Evolutionary conservation across 2,113 vertebrate species (phyloP).

Genomic region (Dissostichus mawsoni): DNA sequence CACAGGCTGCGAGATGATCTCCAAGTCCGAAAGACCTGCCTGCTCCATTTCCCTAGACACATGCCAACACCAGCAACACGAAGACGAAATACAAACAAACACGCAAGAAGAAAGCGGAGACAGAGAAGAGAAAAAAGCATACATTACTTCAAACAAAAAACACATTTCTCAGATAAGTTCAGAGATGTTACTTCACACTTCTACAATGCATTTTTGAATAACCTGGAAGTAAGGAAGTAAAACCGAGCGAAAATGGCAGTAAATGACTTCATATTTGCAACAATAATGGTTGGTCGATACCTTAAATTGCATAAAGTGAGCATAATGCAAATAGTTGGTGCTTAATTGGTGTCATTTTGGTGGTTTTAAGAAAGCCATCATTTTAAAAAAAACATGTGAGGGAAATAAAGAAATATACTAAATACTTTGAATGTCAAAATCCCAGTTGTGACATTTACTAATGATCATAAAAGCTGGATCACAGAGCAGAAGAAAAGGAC

Average conservation of each 20-base stretch:
- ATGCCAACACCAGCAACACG: constrained; percentile 44
- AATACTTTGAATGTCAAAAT: background rate
- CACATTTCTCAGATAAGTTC: background rate
- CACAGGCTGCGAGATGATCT: constrained; percentile 95
- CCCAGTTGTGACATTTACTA: background rate
- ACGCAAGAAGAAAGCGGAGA: constrained; percentile 12
- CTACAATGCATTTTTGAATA: too few relatives aligned
- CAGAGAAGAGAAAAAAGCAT: constrained; percentile 6
- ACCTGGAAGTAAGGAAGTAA: too few relatives aligned
- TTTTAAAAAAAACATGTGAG: too few relatives aligned
- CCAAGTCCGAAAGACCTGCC: constrained; percentile 90
- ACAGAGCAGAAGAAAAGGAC: background rate
- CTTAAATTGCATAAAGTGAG: too few relatives aligned
- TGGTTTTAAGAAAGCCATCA: background rate
- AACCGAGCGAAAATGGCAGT: too few relatives aligned
- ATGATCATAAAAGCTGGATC: constrained; percentile 8
- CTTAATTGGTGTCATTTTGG: background rate
- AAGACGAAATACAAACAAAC: constrained; percentile 13
- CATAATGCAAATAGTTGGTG: background rate
- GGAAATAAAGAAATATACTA: too few relatives aligned
- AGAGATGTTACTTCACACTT: background rate
- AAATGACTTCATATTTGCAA: too few relatives aligned
- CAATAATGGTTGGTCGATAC: too few relatives aligned
- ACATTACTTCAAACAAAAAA: constrained; percentile 18
- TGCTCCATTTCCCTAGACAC: constrained; percentile 76